Evolutionary conservation across 2,797 vertebrate genomes (phyloP), one percentile per base, ranked within the genome.

Genomic region (Lepus oiostolus): DNA sequence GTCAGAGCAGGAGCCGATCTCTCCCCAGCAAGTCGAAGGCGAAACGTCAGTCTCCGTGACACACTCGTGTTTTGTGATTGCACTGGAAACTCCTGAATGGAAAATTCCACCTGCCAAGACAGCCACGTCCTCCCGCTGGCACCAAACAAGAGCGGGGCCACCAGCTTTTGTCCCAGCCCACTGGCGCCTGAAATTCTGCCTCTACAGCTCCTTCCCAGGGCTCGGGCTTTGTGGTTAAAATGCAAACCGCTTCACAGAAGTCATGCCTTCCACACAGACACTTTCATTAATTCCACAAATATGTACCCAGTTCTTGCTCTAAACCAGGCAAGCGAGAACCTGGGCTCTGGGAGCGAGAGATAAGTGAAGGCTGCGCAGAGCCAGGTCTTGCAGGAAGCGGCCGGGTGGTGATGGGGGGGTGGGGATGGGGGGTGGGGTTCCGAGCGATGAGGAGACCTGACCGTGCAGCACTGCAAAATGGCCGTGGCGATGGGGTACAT

Each of bases 281-380:
- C 93, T 93, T 94, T 91, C 85, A 87, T 90, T 96, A 86, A 95
- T 83, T 76, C 88, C 65, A 54, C 71, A 93, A 92, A 89, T 95
- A 90, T 77, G 80, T 96, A 93, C 88, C 91, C 71, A 95, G 72
- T 67, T 75, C 89, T 72, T 81, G 8, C 87, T 92, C 80, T 87
- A 76, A 90, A 68, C 50, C 60, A 71, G 17, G 32, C 71, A 38
- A 21, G 54, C 54, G 16, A 58, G 76, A 38, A 47, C 72, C 74
- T 65, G 65, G 62, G 93, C 52, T 72, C 86, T 84, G 26, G 8
- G 35, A 91, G 89, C n/a, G 58, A 96, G 35, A 87, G 47, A 96
- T 88, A 88, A 82, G 91, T 96, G 91, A 89, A 89, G 80, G 74
- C 42, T 81, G 58, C 85, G 35, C 60, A 28, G 11, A n/a, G 52